These are phyloP conservation scores for Erynnis tages DNA, from an alignment of 2,888 invertebrate genomes.

Conservation along the genomic window DNA sequence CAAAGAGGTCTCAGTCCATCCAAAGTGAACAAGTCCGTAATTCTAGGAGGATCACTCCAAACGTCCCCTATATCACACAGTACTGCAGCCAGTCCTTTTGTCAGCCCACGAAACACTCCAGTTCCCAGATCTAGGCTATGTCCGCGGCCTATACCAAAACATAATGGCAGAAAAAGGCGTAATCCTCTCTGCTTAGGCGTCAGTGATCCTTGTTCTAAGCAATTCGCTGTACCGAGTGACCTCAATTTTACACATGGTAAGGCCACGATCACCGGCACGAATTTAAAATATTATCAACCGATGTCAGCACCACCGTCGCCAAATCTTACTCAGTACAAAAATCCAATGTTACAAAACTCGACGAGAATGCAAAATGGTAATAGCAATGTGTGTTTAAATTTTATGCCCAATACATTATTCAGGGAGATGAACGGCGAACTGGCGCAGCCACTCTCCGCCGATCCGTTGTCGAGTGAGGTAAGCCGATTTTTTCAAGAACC, in stretches of 20 bases:
- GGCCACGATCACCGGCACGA: slow-evolving; percentile 50
- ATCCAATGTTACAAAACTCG: slow-evolving; percentile 72
- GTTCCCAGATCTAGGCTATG: slow-evolving; percentile 84
- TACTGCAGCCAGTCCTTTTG: slow-evolving; percentile 89
- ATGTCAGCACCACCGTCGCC: slow-evolving; percentile 88
- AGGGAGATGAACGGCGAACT: slow-evolving; percentile 69
- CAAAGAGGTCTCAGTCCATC: slow-evolving; percentile 64
- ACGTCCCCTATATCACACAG: slow-evolving; percentile 82
- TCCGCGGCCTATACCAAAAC: slow-evolving; percentile 75
- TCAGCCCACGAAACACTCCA: slow-evolving; percentile 90
- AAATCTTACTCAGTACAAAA: slow-evolving; percentile 75
- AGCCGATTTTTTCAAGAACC: slow-evolving; percentile 83
- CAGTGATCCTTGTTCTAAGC: slow-evolving; percentile 55
- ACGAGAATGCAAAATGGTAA: slow-evolving; percentile 60
- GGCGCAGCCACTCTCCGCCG: slow-evolving; percentile 66
- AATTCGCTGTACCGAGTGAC: slow-evolving; percentile 71
- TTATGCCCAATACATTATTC: slow-evolving; percentile 64
- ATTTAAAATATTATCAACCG: slow-evolving; percentile 69
- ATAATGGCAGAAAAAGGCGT: slow-evolving; percentile 61
- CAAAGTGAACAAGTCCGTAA: slow-evolving; percentile 56
- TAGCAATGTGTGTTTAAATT: slow-evolving; percentile 68
- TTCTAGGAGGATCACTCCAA: slow-evolving; percentile 68
- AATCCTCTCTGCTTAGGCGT: slow-evolving; percentile 62
- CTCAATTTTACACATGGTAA: slow-evolving; percentile 67
- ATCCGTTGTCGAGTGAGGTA: slow-evolving; percentile 81